Percentiles rank a stretch among this genome's conserved stretches.
Conservation (phyloP, 2,113 vertebrate species). For the Neogobius melanostomus region DNA sequence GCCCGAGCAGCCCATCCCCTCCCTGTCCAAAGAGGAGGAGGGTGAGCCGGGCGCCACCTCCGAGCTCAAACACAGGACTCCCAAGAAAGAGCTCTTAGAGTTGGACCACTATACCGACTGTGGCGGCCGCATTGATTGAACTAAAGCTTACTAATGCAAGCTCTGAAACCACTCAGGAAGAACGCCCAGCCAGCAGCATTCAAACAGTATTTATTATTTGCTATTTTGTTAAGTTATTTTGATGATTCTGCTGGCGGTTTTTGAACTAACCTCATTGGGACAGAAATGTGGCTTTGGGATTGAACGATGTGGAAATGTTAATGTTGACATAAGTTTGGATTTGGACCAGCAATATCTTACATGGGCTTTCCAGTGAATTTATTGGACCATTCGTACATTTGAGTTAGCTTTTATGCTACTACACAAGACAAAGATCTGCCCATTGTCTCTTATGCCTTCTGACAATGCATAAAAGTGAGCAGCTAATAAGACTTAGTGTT, state of each 20-base stretch:
- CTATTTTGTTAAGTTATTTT: constrained; percentile 34
- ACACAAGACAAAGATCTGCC: neutral
- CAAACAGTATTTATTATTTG: constrained; percentile 59
- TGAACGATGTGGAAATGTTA: neutral
- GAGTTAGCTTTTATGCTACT: neutral
- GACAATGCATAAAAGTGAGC: no score
- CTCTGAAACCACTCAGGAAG: constrained; percentile 46
- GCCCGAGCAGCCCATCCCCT: constrained; percentile 69
- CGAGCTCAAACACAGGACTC: constrained; percentile 83
- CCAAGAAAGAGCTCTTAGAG: constrained; percentile 92
- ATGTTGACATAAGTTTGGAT: no score
- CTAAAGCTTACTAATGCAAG: neutral
- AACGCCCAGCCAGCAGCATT: constrained; percentile 31
- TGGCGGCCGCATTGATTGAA: constrained; percentile 93
- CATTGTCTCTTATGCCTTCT: no score
- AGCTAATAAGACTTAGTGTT: no score
- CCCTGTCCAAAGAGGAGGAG: constrained; percentile 82
- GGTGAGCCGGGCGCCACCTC: constrained; percentile 72
- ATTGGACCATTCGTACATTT: neutral
- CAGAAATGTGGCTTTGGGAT: constrained; percentile 15
- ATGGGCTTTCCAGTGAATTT: neutral
- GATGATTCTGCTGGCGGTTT: constrained; percentile 23
- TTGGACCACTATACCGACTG: constrained; percentile 98
- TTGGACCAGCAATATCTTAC: neutral
- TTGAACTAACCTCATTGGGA: constrained; percentile 17